Evolutionary conservation across 1,140 invertebrate genomes (phyloP).

Genomic region (Drosophila suzukii): DNA sequence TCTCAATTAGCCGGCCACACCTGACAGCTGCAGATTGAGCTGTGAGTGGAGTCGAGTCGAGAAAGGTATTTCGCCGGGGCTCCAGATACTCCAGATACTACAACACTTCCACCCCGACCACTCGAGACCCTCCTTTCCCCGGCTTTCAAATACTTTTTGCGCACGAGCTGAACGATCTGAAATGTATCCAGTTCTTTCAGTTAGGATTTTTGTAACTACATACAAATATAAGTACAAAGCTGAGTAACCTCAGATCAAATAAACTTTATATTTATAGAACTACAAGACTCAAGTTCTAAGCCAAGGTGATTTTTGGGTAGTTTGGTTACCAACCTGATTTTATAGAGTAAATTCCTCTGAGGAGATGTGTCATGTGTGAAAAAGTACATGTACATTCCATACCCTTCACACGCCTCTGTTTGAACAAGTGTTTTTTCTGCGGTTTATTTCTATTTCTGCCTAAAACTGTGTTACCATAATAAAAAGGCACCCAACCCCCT

Average conservation of each 20-base stretch:
- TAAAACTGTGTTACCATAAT: conserved; percentile 43
- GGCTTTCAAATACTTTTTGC: conserved; percentile 24
- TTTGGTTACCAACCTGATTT: neutral
- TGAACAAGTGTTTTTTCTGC: conserved; percentile 37
- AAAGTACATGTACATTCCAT: neutral
- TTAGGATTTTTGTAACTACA: too few relatives aligned
- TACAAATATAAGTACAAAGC: too few relatives aligned
- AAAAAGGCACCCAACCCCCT: neutral
- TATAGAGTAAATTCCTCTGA: neutral
- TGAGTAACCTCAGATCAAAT: too few relatives aligned
- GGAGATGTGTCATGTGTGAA: conserved; percentile 10
- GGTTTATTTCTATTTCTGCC: conserved; percentile 31
- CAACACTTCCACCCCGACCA: neutral
- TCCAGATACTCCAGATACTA: conserved; percentile 31
- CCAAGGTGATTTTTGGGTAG: too few relatives aligned
- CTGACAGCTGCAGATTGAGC: conserved; percentile 53
- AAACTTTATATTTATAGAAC: too few relatives aligned
- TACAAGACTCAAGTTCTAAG: too few relatives aligned
- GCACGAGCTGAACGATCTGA: conserved; percentile 23
- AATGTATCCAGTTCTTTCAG: neutral
- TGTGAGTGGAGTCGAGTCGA: conserved; percentile 21
- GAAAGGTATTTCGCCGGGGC: conserved; percentile 36
- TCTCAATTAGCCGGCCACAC: conserved; percentile 51
- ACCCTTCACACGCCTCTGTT: conserved; percentile 17
- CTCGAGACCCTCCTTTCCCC: neutral